Conservation (phyloP, 1,140 invertebrate species). For the Gonatopus flavifemur region DNA sequence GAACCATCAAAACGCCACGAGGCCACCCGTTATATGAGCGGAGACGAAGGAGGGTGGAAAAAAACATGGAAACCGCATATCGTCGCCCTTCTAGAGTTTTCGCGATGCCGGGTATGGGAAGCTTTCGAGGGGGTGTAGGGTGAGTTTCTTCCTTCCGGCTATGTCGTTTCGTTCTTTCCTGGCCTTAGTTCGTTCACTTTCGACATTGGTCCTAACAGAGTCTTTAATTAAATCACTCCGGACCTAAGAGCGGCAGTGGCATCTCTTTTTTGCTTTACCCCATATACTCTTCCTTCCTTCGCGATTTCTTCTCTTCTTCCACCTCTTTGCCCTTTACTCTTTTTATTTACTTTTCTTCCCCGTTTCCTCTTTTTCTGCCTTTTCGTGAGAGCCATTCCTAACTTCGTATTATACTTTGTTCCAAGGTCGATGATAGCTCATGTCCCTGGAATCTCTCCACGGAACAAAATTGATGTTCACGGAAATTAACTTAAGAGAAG, state of each 20-base stretch:
- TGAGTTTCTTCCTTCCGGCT: conserved; percentile 54
- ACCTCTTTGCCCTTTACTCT: conserved; percentile 22
- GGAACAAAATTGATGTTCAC: no score
- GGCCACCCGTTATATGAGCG: conserved; percentile 42
- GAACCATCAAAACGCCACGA: conserved; percentile 52
- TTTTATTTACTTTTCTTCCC: conserved; percentile 9
- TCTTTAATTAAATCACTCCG: conserved; percentile 50
- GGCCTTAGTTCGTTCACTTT: conserved; percentile 17
- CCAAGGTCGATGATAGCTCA: no score
- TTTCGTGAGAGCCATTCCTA: no score
- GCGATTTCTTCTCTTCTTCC: conserved; percentile 19
- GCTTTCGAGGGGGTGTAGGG: conserved; percentile 17
- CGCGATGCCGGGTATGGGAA: not conserved
- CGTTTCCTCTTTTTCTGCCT: no score
- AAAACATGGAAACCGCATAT: conserved; percentile 58
- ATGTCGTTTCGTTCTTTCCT: conserved; percentile 32
- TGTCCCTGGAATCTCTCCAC: no score
- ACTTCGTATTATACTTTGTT: no score
- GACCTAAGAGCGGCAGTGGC: conserved; percentile 32
- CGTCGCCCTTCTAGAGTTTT: conserved; percentile 43
- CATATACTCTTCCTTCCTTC: not conserved
- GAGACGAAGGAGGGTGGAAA: conserved; percentile 46
- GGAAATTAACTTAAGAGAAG: no score
- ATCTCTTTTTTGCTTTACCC: conserved; percentile 26
- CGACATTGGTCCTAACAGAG: conserved; percentile 28